Evolutionary conservation across 1,140 invertebrate species (phyloP).

Genomic region (Pantala flavescens): DNA sequence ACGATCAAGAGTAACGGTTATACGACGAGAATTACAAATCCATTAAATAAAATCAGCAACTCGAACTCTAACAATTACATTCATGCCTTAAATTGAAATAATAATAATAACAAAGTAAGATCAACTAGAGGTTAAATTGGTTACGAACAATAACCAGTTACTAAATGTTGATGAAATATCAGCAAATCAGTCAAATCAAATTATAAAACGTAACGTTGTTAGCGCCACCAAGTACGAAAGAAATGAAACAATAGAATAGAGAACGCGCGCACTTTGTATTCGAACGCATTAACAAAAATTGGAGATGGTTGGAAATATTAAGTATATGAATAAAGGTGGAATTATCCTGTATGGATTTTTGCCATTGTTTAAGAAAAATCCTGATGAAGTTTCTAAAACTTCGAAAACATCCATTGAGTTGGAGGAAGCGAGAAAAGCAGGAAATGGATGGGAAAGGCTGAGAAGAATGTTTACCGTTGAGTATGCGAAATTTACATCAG

Average conservation of each 20-base stretch:
- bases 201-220: neutral
- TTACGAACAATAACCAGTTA: too few species aligned
- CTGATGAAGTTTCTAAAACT: neutral
- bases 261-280: neutral
- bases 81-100: too few species aligned
- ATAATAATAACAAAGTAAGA: too few species aligned
- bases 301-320: neutral
- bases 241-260: neutral
- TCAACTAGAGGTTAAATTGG: too few species aligned
- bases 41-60: too few species aligned
- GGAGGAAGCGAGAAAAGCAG: neutral
- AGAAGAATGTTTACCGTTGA: slow-evolving; percentile 19
- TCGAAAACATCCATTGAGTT: neutral
- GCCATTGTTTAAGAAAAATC: neutral
- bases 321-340: neutral
- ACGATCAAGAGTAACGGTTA: too few species aligned
- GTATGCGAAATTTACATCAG: slow-evolving; percentile 17
- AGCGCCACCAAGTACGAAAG: neutral
- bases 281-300: neutral
- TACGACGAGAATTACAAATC: too few species aligned
- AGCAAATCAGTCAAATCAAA: neutral
- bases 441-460: slow-evolving; percentile 19
- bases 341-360: neutral
- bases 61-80: too few species aligned
- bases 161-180: too few species aligned